A percentile compares a stretch with the other conserved stretches of the same genome.
Evolutionary conservation across 2,888 invertebrate species (phyloP).

Genomic region (Candidula unifasciata): DNA sequence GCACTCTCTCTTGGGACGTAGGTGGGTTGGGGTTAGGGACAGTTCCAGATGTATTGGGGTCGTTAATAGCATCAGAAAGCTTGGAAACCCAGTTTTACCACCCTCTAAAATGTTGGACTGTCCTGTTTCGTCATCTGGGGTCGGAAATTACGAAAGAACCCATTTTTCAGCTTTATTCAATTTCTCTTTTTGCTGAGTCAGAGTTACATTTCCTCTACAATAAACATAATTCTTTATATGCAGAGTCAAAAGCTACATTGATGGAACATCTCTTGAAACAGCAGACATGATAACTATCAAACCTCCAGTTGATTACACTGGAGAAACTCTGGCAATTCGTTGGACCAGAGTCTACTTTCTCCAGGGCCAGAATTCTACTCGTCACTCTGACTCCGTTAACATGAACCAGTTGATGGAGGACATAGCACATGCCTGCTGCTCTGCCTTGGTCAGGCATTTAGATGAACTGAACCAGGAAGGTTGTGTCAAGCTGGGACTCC

Average conservation of each 20-base stretch:
- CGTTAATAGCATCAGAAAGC: no score
- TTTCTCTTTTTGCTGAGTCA: no score
- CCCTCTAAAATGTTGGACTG: no score
- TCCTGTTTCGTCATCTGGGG: no score
- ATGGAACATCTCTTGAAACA: constrained; percentile 85
- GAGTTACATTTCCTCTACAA: no score
- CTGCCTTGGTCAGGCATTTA: constrained; percentile 86
- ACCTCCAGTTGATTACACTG: constrained; percentile 85
- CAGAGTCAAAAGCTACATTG: constrained; percentile 87
- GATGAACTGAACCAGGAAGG: constrained; percentile 85
- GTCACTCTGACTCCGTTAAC: constrained; percentile 82
- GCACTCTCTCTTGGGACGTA: no score
- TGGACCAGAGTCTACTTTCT: constrained; percentile 91
- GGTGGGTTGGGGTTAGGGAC: no score
- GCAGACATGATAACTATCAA: constrained; percentile 88
- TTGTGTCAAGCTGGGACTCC: constrained; percentile 85
- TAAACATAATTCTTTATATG: neutral
- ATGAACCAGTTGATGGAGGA: constrained; percentile 87
- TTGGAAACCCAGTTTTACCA: no score
- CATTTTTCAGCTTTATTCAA: no score
- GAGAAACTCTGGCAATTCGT: constrained; percentile 83
- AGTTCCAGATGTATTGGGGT: no score
- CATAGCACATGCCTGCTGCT: constrained; percentile 87
- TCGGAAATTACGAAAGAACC: no score
- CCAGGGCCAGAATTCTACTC: constrained; percentile 79